Evolutionary conservation across 1,140 invertebrate species (phyloP), one percentile per base, ranked within the genome.

Genomic region (Heterodera carotae): DNA sequence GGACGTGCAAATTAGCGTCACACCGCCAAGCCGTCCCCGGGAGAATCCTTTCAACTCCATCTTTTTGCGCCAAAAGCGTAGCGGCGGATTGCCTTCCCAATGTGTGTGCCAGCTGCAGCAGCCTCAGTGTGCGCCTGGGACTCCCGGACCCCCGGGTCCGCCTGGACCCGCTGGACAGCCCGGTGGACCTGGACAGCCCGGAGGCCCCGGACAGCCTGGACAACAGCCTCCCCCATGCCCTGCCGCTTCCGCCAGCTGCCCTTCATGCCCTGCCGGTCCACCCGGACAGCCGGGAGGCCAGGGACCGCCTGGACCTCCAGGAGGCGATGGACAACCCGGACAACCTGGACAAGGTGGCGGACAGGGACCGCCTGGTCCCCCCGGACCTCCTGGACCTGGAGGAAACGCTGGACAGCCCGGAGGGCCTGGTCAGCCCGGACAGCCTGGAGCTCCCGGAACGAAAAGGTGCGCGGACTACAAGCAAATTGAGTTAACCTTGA

Each of bases 151-250:
- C n/a, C 72, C 80, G 33, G 77, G 83, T 25, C 68, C 80, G n/a
- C 81, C 69, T 34, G 82, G 80, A 56, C 72, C 43, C 12, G 25
- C 72, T 25, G 72, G 72, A 76, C 60, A 72, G 15, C 72, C 82
- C 72, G 83, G 83, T 78, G 83, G 84, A 64, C 83, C 83, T 36
- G 83, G 83, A 76, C 76, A 84, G 6, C 73, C 76, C 36, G 83
- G 83, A 60, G 72, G 72, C 7, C 76, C 84, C 27, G 70, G 75
- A 4, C 76, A 75, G 1, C 33, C 43, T 60, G 60, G 29, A 15
- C 27, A 34, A 31, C 62, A 66, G 62, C 62, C 62, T 31, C 33
- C 29, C 5, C 29, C 62, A 31, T 31, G 29, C n/a, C 53, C 56
- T 36, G 6, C 25, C 18, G 64, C 48, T 68, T 48, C 39, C 27